phyloP scores from a whole-genome alignment of 2,113 vertebrate genomes.

The Notiomystis cincta region DNA sequence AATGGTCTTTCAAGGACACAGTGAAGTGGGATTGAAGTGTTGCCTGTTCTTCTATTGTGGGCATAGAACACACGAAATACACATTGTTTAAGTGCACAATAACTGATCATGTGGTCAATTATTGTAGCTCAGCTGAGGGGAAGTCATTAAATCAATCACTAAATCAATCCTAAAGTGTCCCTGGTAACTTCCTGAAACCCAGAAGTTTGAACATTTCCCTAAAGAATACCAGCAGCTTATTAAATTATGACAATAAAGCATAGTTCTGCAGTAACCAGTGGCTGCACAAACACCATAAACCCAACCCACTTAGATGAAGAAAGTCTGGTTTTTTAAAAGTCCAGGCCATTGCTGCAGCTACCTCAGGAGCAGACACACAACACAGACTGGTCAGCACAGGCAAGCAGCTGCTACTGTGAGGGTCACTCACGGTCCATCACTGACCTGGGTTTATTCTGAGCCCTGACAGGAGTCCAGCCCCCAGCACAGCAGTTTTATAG shows the following conservation, averaged over 20 bases:
- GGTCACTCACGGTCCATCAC: neutral
- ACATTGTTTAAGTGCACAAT: neutral
- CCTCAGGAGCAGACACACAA: neutral
- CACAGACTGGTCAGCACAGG: neutral
- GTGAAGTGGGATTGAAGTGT: neutral
- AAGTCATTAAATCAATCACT: neutral
- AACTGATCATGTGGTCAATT: neutral
- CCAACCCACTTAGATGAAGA: neutral
- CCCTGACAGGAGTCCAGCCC: neutral
- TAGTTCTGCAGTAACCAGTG: neutral
- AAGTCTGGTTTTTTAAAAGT: neutral
- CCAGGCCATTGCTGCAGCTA: neutral
- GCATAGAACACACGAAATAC: neutral
- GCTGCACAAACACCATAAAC: neutral
- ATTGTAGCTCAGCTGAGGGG: neutral
- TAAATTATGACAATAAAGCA: neutral
- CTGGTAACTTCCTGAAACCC: neutral
- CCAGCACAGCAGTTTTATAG: neutral
- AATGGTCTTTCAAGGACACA: neutral
- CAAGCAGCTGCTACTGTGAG: accelerated
- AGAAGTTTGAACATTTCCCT: neutral
- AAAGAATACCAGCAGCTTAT: neutral
- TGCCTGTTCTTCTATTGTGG: neutral
- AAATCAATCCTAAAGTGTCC: neutral
- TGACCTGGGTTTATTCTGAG: neutral